Evolutionary conservation across 2,888 invertebrate species (phyloP).

Genomic region (Netelia fuscicornis): DNA sequence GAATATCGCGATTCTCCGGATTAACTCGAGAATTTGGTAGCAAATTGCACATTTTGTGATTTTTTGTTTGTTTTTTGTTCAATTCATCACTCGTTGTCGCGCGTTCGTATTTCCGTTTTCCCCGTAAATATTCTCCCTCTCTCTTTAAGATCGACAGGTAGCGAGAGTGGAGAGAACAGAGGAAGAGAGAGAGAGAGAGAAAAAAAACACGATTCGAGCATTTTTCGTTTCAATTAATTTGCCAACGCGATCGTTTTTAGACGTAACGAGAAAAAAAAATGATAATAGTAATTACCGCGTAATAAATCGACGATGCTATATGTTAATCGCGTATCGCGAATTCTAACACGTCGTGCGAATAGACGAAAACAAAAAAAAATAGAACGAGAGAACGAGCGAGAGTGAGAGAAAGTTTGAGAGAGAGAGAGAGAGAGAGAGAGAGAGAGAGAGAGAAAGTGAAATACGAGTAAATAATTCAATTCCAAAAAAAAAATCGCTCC

Average conservation of each 20-base stretch:
- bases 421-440: conserved; percentile 12
- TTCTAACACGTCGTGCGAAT: conserved; percentile 49
- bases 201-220: neutral
- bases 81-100: conserved; percentile 6
- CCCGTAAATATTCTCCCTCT: no score
- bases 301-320: neutral
- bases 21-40: neutral
- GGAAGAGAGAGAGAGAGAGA: neutral
- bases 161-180: neutral
- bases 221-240: conserved; percentile 26
- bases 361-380: conserved; percentile 33
- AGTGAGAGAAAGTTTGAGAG: neutral
- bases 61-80: neutral
- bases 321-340: conserved; percentile 36
- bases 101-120: neutral
- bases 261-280: conserved; percentile 34
- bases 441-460: conserved; percentile 8
- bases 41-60: neutral
- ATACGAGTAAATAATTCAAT: conserved; percentile 60
- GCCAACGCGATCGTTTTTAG: conserved; percentile 21
- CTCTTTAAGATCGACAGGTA: neutral
- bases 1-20: neutral
- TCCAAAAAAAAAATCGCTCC: conserved; percentile 43
- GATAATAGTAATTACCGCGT: conserved; percentile 13
- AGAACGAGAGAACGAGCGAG: neutral